Conservation (phyloP, 2,888 invertebrate genomes). For the Charanyca ferruginea region DNA sequence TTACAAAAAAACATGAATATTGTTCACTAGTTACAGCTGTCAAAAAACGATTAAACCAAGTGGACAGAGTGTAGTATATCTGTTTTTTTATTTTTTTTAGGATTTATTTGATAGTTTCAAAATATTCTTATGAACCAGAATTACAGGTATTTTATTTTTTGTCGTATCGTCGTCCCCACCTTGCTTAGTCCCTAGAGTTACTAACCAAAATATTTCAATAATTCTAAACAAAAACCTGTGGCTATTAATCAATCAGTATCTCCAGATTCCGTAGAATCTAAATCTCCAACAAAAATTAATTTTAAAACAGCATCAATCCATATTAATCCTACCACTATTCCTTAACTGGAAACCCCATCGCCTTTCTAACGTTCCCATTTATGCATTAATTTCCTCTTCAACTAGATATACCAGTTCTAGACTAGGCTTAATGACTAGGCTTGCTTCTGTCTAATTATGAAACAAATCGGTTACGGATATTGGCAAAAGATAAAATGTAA, state of each 20-base stretch:
- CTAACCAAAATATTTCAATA: not conserved
- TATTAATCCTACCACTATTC: constrained; percentile 5
- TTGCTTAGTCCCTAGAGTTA: too few relatives aligned
- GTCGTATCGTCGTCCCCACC: too few relatives aligned
- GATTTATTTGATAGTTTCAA: too few relatives aligned
- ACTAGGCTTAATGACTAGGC: constrained; percentile 28
- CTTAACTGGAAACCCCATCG: constrained; percentile 22
- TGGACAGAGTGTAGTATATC: too few relatives aligned
- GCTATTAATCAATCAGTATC: not conserved
- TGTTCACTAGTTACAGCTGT: too few relatives aligned
- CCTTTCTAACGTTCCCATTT: constrained; percentile 53
- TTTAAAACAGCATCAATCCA: constrained; percentile 1
- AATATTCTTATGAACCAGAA: too few relatives aligned
- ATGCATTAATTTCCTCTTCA: constrained; percentile 66
- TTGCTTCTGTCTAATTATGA: constrained; percentile 27
- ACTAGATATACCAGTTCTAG: constrained; percentile 50
- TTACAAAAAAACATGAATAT: too few relatives aligned
- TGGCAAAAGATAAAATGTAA: constrained; percentile 16
- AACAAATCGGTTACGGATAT: constrained; percentile 38
- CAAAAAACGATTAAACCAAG: too few relatives aligned
- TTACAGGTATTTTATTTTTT: too few relatives aligned
- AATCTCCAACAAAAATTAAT: constrained; percentile 11
- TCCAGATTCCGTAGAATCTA: not conserved
- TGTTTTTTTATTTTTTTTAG: too few relatives aligned
- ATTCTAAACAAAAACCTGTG: not conserved